These are phyloP conservation scores for Rhincodon typus DNA, from an alignment of 2,797 vertebrate genomes.

Conservation along the genomic window DNA sequence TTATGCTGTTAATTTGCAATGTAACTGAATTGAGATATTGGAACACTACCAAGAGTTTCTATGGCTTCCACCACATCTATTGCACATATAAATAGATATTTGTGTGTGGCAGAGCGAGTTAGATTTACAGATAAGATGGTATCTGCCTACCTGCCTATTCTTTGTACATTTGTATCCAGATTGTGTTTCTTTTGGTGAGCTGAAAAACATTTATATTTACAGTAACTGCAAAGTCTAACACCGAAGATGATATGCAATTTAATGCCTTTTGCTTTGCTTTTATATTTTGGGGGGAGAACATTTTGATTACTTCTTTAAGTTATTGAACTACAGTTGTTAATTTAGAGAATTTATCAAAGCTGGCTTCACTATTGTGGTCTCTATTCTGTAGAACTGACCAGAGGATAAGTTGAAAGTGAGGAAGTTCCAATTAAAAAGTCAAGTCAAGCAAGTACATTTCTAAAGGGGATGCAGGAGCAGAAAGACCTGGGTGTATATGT, in stretches of 20 bases:
- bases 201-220: not conserved
- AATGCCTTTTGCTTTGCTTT: not conserved
- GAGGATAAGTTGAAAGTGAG: not conserved
- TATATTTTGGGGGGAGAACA: not conserved
- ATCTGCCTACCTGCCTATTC: not conserved
- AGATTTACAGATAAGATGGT: not conserved
- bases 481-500: not conserved
- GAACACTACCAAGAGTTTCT: not conserved
- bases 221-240: not conserved
- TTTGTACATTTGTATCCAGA: not conserved
- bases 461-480: not conserved
- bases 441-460: not conserved
- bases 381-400: not conserved
- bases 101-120: not conserved
- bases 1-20: constrained; percentile 21
- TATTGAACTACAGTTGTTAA: not conserved
- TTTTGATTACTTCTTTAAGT: not conserved
- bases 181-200: not conserved
- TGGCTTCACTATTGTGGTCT: not conserved
- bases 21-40: constrained; percentile 15
- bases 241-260: not conserved
- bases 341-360: not conserved
- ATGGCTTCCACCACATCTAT: not conserved
- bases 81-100: not conserved
- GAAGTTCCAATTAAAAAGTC: not conserved